A percentile compares a stretch with the other conserved stretches of the same genome.
These are phyloP conservation scores for Phalacrocorax brasilianus DNA, from an alignment of 2,113 vertebrate species.

Conservation along the genomic window DNA sequence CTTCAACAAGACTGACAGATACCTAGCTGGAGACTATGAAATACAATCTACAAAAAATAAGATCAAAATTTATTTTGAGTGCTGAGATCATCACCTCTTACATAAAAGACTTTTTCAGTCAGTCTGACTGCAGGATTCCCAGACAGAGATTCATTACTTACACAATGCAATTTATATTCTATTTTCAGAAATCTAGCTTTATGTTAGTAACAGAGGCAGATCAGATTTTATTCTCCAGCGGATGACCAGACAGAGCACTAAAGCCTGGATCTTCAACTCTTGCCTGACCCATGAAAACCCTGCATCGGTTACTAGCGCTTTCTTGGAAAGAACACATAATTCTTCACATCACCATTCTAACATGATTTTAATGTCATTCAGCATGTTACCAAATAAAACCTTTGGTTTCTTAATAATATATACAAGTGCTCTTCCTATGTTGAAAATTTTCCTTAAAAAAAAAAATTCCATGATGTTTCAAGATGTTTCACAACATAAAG, in stretches of 20 bases:
- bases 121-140: constrained; percentile 44
- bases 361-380: not conserved
- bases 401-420: not conserved
- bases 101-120: constrained; percentile 50
- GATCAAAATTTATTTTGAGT: constrained; percentile 54
- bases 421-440: not conserved
- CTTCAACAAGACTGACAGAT: constrained; percentile 12
- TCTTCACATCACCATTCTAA: not conserved
- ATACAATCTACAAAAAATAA: constrained; percentile 29
- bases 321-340: constrained; percentile 28
- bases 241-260: not conserved
- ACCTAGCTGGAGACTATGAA: constrained; percentile 18
- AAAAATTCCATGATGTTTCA: not conserved
- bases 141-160: constrained; percentile 55
- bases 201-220: constrained; percentile 5
- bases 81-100: constrained; percentile 53
- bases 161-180: constrained; percentile 45
- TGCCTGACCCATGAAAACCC: not conserved
- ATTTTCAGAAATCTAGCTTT: constrained; percentile 53
- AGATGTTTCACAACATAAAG: not conserved
- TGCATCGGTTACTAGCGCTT: not conserved
- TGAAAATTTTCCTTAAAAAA: not conserved
- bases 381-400: not conserved
- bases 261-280: not conserved
- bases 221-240: not conserved